Conservation (phyloP, 2,113 vertebrate genomes). For the Oncorhynchus kisutch region DNA sequence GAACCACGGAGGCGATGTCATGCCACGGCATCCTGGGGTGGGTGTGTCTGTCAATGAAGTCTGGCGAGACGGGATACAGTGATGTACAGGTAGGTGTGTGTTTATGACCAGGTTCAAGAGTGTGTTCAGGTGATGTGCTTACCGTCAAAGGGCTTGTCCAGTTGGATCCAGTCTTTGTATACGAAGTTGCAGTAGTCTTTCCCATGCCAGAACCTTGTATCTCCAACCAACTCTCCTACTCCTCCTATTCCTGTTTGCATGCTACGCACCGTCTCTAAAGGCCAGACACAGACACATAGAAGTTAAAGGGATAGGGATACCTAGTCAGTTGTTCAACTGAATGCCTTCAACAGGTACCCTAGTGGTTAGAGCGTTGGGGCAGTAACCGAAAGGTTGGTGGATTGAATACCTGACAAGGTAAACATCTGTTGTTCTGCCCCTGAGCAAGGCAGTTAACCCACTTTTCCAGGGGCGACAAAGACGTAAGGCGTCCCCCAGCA, state of each 20-base stretch:
- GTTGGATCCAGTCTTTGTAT: slow-evolving; percentile 95
- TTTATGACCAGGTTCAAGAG: neutral
- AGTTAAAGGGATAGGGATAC: neutral
- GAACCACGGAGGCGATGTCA: slow-evolving; percentile 88
- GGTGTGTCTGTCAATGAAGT: slow-evolving; percentile 92
- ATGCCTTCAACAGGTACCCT: no score
- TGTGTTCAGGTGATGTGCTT: slow-evolving; percentile 29
- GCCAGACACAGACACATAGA: neutral
- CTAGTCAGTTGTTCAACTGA: no score
- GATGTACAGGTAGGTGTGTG: neutral
- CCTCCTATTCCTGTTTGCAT: slow-evolving; percentile 79
- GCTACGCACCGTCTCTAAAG: slow-evolving; percentile 72
- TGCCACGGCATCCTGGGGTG: slow-evolving; percentile 98
- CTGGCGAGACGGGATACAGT: slow-evolving; percentile 50
- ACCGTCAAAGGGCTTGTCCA: slow-evolving; percentile 98
- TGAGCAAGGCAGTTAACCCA: no score
- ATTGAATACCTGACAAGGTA: no score
- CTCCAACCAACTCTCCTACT: slow-evolving; percentile 83
- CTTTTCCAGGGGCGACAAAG: no score
- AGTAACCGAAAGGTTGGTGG: no score
- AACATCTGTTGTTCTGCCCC: no score
- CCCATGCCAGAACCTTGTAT: slow-evolving; percentile 96
- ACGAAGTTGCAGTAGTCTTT: slow-evolving; percentile 99
- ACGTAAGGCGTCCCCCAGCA: no score
- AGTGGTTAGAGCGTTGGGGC: no score